Conservation (phyloP, 35 echinoderm and acorn worm genomes). For the Amphiura filiformis region DNA sequence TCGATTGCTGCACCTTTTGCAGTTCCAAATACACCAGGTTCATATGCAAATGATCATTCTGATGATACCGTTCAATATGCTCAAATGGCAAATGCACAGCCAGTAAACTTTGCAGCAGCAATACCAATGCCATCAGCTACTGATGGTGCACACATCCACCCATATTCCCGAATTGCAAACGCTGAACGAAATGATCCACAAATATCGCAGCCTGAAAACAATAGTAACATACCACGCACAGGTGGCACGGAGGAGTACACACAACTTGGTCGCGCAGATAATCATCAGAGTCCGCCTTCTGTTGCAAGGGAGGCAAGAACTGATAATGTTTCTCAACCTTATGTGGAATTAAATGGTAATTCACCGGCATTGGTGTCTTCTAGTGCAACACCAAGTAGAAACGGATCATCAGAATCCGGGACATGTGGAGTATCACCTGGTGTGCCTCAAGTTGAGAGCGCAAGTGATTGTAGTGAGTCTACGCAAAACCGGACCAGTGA, state of each 20-base stretch:
- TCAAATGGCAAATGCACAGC: neutral
- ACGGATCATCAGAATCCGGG: neutral
- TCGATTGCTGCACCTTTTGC: too few relatives aligned
- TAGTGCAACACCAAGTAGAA: neutral
- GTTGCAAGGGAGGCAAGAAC: neutral
- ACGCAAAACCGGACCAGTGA: neutral
- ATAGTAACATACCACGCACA: neutral
- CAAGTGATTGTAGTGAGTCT: neutral
- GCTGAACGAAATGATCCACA: neutral
- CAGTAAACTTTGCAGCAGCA: neutral
- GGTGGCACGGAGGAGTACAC: neutral
- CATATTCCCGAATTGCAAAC: neutral
- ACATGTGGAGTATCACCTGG: neutral
- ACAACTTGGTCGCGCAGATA: neutral
- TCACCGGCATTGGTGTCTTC: neutral
- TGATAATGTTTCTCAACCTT: neutral
- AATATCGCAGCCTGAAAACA: neutral
- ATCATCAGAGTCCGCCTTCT: neutral
- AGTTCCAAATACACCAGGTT: too few relatives aligned
- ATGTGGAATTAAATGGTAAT: neutral
- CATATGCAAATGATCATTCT: neutral
- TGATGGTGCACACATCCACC: neutral
- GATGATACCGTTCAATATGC: neutral
- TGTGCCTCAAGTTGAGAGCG: neutral
- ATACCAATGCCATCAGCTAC: neutral